Conservation (phyloP, 2,113 vertebrate genomes). For the Synodontis membranacea region DNA sequence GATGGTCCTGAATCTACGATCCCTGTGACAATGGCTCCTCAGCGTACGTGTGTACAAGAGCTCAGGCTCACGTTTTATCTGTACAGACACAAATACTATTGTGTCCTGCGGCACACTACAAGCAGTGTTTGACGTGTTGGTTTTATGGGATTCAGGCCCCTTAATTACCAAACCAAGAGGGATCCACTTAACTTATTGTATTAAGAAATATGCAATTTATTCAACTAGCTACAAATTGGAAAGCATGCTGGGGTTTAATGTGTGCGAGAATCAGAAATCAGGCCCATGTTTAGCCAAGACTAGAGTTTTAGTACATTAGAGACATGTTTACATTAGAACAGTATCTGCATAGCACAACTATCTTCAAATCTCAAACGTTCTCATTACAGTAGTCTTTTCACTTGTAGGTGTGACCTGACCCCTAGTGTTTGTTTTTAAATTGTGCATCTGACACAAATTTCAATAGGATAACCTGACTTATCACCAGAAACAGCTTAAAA, state of each 20-base stretch:
- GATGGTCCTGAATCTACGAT: neutral
- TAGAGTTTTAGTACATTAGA: neutral
- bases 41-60: slow-evolving; percentile 38
- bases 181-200: neutral
- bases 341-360: neutral
- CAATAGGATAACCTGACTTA: neutral
- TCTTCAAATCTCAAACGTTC: neutral
- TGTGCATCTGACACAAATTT: neutral
- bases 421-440: neutral
- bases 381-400: neutral
- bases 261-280: too few species aligned
- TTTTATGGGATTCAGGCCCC: neutral
- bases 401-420: neutral
- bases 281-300: neutral
- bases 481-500: neutral
- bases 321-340: neutral
- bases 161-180: neutral
- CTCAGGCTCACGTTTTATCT: neutral
- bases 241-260: neutral
- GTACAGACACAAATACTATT: neutral
- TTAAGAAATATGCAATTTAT: neutral
- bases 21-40: neutral
- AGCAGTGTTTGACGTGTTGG: neutral
- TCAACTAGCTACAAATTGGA: neutral
- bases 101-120: neutral